Conservation (phyloP, 2,797 vertebrate genomes). For the Parauchenoglanis ngamensis region DNA sequence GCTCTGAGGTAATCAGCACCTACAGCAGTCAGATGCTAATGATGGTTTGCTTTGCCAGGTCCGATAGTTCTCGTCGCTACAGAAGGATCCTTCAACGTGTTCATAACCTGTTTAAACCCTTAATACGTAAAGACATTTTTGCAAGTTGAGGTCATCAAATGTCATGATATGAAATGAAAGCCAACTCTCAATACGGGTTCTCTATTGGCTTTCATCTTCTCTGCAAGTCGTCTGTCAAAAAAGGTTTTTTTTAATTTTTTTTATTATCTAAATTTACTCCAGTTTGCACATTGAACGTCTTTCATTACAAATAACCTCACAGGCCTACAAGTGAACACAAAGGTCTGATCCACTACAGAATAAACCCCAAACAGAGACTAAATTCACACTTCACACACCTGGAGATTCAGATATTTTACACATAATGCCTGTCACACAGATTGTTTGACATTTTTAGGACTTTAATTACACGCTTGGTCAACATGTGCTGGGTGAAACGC, state of each 20-base stretch:
- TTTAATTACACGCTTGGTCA: conserved; percentile 81
- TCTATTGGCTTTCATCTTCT: not conserved
- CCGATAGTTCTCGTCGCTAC: too few species aligned
- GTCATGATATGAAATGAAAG: not conserved
- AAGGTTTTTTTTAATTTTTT: not conserved
- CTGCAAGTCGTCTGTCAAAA: not conserved
- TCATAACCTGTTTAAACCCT: not conserved
- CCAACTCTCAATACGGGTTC: not conserved
- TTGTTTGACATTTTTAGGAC: conserved; percentile 74
- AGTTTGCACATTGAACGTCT: not conserved
- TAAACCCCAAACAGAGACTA: not conserved
- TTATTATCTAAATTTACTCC: not conserved
- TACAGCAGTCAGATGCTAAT: not conserved
- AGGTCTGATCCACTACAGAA: not conserved
- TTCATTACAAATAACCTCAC: not conserved
- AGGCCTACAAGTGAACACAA: not conserved
- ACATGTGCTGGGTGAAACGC: conserved; percentile 64
- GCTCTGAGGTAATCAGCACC: not conserved
- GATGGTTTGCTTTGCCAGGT: not conserved
- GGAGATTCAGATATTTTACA: conserved; percentile 65
- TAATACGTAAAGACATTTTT: not conserved
- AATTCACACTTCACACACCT: conserved; percentile 54
- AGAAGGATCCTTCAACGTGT: not conserved
- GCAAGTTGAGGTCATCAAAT: not conserved
- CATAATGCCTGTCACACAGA: conserved; percentile 66